Base-by-base conservation (phyloP, 2,113 vertebrate species). In the Tamias sibiricus region DNA sequence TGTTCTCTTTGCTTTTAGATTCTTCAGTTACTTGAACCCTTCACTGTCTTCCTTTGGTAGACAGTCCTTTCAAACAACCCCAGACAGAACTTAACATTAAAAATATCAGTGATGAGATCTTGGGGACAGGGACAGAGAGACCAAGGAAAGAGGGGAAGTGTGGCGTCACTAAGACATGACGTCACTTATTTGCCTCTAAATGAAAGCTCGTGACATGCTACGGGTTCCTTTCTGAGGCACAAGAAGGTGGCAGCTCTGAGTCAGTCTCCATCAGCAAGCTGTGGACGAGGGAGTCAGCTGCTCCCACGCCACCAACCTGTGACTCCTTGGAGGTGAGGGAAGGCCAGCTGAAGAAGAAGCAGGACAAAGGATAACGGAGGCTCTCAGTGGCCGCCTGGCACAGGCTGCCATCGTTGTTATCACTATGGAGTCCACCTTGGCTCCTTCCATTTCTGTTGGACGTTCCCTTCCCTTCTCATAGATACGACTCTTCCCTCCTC, bases 211-310 rank as follows among this genome's bases (percentile, higher is more conserved):
- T 68, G 76, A 57, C 28, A 32, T 62, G 32, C 47, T 35, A 40
- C 19, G 44, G 13, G 9, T 47, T 80, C 71, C 47, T 89, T 90
- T 90, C 57, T 37, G 42, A 95, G 54, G 42, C 47, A 22, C 35
- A 57, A n/a, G 74, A 32, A 69, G 92, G 24, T 71, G 52, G n/a
- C 35, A 30, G 35, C 30, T n/a, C 11, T 68, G 84, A 76, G 44
- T 95, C 75, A 88, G 37, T 71, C 57, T 90, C 64, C 0, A 0
- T 10, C 80, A 28, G n/a, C 74, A 40, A 30, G 7, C 52, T 32
- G 3, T 20, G 22, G 20, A 76, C 37, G 44, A 95, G 94, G 66
- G 97, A 94, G 72, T 76, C 87, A 77, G 66, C 79, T 40, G 85
- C 30, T 74, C 62, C 40, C 52, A 26, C 93, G 57, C 66, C 81